phyloP scores from a whole-genome alignment of 2,888 invertebrate species.

The Hermaeophaga mercurialis region DNA sequence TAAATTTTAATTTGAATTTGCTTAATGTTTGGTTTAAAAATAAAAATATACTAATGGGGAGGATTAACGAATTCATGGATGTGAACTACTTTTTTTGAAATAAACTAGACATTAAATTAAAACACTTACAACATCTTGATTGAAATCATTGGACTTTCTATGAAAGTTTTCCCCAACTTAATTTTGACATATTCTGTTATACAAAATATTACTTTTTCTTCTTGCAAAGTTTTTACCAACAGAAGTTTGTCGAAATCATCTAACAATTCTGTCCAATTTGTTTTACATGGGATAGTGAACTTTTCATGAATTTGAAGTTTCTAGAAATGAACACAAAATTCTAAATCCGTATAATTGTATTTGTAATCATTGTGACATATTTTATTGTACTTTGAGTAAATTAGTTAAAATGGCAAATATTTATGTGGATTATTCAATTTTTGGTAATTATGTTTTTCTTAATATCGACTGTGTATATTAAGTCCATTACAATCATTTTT shows the following conservation, averaged over 20 bases:
- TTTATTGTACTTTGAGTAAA: neutral
- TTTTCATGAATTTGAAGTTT: conserved; percentile 1
- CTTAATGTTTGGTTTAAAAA: too few relatives aligned
- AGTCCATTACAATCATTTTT: too few relatives aligned
- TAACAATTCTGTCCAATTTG: conserved; percentile 69
- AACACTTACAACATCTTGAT: conserved; percentile 65
- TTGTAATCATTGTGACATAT: neutral
- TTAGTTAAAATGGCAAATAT: too few relatives aligned
- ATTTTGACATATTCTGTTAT: conserved; percentile 79
- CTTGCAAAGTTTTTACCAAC: conserved; percentile 75
- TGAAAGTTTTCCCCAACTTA: conserved; percentile 78
- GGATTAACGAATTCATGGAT: too few relatives aligned
- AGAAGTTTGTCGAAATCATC: conserved; percentile 80
- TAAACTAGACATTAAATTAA: neutral
- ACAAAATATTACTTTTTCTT: conserved; percentile 81
- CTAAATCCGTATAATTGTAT: too few relatives aligned
- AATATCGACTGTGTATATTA: too few relatives aligned
- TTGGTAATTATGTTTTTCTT: too few relatives aligned
- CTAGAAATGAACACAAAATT: neutral
- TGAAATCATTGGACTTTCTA: conserved; percentile 80
- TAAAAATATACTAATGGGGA: too few relatives aligned
- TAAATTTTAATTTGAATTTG: too few relatives aligned
- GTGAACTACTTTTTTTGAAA: too few relatives aligned
- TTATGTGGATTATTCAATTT: too few relatives aligned
- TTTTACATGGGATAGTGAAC: conserved; percentile 21